phyloP scores from a whole-genome alignment of 1,140 invertebrate genomes.

The Rhopalosiphum maidis region DNA sequence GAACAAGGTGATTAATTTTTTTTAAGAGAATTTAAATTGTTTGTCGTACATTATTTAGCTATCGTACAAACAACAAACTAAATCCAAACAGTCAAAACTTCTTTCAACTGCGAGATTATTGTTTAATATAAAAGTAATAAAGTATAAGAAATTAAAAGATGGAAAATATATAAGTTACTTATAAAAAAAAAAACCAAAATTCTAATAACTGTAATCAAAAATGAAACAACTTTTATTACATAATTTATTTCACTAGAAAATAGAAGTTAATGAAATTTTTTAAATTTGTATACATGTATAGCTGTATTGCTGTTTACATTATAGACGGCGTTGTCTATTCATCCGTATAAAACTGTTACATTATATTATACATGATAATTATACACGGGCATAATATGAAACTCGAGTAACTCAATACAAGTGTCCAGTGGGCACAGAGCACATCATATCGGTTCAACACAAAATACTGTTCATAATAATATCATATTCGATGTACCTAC shows the following conservation, averaged over 20 bases:
- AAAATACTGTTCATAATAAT: not conserved
- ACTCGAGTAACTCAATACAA: conserved; percentile 36
- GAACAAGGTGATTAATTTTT: not conserved
- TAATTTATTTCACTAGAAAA: not conserved
- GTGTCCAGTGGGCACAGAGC: no score
- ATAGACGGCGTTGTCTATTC: not conserved
- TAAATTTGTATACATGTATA: not conserved
- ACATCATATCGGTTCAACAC: not conserved
- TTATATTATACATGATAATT: not conserved
- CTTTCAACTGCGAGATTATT: no score
- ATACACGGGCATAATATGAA: not conserved
- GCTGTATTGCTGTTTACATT: not conserved
- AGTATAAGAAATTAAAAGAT: not conserved
- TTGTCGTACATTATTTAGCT: not conserved
- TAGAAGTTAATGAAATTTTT: not conserved
- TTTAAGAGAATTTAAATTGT: not conserved
- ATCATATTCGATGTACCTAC: not conserved
- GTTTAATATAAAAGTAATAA: not conserved
- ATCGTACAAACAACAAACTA: not conserved
- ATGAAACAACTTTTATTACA: not conserved
- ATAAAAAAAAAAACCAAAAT: not conserved
- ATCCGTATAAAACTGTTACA: not conserved
- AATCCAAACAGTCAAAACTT: not conserved
- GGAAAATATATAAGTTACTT: not conserved
- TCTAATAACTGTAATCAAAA: not conserved